phyloP scores from a whole-genome alignment of 2,888 invertebrate species.

The Lucinisca nassula region DNA sequence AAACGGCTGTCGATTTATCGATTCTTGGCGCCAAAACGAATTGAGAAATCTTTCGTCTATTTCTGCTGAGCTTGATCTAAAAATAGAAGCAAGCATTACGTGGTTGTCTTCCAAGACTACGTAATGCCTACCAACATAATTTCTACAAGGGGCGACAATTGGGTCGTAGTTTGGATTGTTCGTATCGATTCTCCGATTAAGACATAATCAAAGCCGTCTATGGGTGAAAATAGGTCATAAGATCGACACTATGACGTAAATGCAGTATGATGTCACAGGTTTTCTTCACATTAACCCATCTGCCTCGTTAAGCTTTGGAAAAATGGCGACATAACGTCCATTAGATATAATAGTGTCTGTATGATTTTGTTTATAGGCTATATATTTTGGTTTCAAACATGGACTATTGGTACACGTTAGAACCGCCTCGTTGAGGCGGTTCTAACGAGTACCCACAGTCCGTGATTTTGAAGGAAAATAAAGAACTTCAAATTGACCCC shows the following conservation, averaged over 20 bases:
- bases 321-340: too few relatives aligned
- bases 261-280: background rate
- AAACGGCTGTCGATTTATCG: background rate
- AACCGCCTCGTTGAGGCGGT: too few relatives aligned
- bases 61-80: background rate
- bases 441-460: too few relatives aligned
- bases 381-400: too few relatives aligned
- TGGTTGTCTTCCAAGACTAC: constrained; percentile 1
- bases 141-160: background rate
- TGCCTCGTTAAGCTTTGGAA: too few relatives aligned
- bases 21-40: background rate
- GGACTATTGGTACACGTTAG: too few relatives aligned
- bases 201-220: background rate
- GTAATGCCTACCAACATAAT: background rate
- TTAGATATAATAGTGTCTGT: too few relatives aligned
- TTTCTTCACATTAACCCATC: too few relatives aligned
- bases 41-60: background rate
- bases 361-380: too few relatives aligned
- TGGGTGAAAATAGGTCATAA: background rate
- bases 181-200: background rate
- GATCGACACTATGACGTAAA: background rate
- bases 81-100: background rate
- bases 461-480: too few relatives aligned
- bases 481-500: too few relatives aligned
- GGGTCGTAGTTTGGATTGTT: background rate